These are phyloP conservation scores for Cheirogaleus major DNA, from an alignment of 2,797 vertebrate species.

Conservation along the genomic window DNA sequence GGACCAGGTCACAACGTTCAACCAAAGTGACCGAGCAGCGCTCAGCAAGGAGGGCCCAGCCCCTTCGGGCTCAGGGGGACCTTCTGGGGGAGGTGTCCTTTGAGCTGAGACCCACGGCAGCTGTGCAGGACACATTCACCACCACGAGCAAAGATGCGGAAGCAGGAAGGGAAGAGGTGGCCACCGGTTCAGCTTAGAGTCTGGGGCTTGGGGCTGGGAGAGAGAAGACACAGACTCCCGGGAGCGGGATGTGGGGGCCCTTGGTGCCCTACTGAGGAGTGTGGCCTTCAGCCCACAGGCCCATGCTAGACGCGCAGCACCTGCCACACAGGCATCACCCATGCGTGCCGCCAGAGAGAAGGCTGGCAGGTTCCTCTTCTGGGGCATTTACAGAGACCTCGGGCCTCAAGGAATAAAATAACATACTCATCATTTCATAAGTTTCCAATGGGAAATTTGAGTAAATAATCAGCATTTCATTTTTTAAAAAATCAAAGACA, in stretches of 20 bases:
- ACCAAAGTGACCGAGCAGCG: rapidly evolving
- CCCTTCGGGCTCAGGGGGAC: background rate
- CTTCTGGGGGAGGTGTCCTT: background rate
- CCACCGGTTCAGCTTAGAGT: background rate
- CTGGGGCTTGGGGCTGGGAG: background rate
- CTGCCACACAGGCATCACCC: rapidly evolving
- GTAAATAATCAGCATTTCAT: background rate
- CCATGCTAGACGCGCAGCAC: rapidly evolving
- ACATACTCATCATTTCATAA: background rate
- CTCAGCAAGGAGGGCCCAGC: background rate
- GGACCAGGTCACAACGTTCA: background rate
- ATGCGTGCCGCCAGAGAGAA: background rate
- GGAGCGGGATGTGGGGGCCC: background rate
- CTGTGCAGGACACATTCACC: background rate
- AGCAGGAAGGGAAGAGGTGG: background rate
- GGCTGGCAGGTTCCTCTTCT: background rate
- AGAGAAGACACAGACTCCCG: background rate
- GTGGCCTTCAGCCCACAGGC: background rate
- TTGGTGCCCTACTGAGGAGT: background rate
- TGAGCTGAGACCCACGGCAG: background rate
- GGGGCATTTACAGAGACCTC: background rate
- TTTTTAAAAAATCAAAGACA: background rate
- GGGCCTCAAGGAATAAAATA: background rate
- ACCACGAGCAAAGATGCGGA: background rate
- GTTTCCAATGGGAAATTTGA: background rate